Evolutionary conservation across 2,797 vertebrate genomes (phyloP).

Genomic region (Spheniscus humboldti): DNA sequence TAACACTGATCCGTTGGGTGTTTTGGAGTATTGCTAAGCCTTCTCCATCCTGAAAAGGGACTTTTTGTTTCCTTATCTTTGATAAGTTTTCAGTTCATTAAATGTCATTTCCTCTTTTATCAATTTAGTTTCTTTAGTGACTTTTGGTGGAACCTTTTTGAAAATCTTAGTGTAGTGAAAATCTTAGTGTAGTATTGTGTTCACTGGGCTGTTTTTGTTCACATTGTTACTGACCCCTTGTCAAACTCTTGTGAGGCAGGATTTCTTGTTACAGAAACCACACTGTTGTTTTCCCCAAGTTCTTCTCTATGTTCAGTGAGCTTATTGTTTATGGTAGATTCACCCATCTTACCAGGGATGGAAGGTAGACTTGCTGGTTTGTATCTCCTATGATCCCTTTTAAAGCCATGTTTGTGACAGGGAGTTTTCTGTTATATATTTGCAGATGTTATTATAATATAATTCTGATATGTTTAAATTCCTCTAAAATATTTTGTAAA

Average conservation of each 20-base stretch:
- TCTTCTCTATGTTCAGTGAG: background rate
- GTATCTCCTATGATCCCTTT: background rate
- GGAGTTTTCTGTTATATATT: background rate
- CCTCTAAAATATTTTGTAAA: background rate
- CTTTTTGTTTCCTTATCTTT: background rate
- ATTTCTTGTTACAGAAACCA: background rate
- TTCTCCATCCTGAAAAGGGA: background rate
- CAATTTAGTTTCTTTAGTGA: background rate
- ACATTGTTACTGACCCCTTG: background rate
- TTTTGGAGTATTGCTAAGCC: background rate
- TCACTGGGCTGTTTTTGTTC: background rate
- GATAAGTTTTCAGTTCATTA: background rate
- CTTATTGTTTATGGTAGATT: background rate
- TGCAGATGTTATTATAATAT: background rate
- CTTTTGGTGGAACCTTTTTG: background rate
- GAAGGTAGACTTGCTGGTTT: background rate
- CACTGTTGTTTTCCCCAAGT: background rate
- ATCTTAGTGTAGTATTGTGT: background rate
- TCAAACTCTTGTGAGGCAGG: background rate
- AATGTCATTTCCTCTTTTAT: background rate
- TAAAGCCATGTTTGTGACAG: background rate
- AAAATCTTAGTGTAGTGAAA: background rate
- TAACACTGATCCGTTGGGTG: background rate
- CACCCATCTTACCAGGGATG: background rate
- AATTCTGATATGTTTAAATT: background rate